Evolutionary conservation across 2,797 vertebrate species (phyloP).

Genomic region (Bovichtus variegatus): DNA sequence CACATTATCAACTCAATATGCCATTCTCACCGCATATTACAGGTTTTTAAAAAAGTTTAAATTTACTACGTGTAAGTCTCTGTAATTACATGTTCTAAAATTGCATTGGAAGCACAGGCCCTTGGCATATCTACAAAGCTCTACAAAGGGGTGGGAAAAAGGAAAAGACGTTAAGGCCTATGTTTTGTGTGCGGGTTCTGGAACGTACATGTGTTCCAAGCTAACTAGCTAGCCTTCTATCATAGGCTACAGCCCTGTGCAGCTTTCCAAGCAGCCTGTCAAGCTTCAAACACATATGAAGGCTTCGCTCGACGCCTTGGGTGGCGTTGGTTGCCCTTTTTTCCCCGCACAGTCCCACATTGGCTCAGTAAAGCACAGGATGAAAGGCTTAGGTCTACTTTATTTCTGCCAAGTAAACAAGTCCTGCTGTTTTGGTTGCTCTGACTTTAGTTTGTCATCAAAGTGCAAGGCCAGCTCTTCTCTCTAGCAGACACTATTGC

Average conservation of each 20-base stretch:
- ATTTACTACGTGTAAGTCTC: conserved; percentile 77
- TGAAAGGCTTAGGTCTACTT: conserved; percentile 70
- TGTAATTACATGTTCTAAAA: conserved; percentile 84
- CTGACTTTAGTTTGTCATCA: conserved; percentile 76
- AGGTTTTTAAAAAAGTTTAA: conserved; percentile 82
- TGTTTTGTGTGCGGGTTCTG: conserved; percentile 77
- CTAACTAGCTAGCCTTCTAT: conserved; percentile 64
- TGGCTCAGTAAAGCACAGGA: conserved; percentile 64
- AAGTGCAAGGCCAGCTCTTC: conserved; percentile 74
- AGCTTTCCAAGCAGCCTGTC: conserved; percentile 46
- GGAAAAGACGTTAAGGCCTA: conserved; percentile 72
- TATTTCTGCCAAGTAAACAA: conserved; percentile 82
- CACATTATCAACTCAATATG: conserved; percentile 75
- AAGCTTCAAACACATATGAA: conserved; percentile 57
- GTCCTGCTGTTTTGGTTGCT: conserved; percentile 72
- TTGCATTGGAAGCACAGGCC: conserved; percentile 73
- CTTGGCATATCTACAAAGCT: conserved; percentile 81
- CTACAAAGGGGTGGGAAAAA: conserved; percentile 67
- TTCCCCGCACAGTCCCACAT: conserved; percentile 25
- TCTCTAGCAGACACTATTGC: conserved; percentile 47
- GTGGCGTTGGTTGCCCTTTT: conserved; percentile 58
- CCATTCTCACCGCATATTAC: conserved; percentile 72
- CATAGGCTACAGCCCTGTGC: conserved; percentile 29
- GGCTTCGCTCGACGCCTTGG: conserved; percentile 64
- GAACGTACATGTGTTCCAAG: conserved; percentile 61